Conservation (phyloP, 1,140 invertebrate genomes). For the Scaptodrosophila lebanonensis region DNA sequence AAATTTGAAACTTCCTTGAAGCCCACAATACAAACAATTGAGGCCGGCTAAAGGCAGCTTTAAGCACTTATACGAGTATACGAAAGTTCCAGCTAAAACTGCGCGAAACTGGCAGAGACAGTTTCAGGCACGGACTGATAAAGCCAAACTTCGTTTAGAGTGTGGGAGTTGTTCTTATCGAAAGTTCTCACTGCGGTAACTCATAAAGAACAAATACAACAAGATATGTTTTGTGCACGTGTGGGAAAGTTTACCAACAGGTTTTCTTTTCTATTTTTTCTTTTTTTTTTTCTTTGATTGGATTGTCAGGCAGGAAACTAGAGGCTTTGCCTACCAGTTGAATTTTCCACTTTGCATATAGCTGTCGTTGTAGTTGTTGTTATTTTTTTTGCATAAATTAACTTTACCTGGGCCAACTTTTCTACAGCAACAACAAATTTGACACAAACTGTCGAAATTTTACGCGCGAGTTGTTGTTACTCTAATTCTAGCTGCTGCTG, state of each 20-base stretch:
- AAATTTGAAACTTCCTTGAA: no score
- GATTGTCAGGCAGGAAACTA: no score
- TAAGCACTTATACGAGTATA: no score
- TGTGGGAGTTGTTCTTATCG: slow-evolving; percentile 47
- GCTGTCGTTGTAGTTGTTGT: slow-evolving; percentile 2
- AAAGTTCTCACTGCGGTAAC: slow-evolving; percentile 43
- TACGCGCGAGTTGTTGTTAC: slow-evolving; percentile 30
- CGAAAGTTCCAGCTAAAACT: no score
- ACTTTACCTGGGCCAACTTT: slow-evolving; percentile 32
- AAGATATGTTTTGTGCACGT: no score
- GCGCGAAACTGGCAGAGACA: no score
- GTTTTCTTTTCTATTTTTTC: slow-evolving; percentile 3
- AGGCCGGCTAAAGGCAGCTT: no score
- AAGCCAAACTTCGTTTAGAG: no score
- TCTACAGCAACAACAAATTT: slow-evolving; percentile 10
- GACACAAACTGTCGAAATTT: slow-evolving; percentile 21
- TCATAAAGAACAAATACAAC: slow-evolving; percentile 1
- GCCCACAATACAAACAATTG: no score
- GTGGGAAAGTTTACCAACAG: slow-evolving; percentile 21
- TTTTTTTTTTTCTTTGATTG: no score
- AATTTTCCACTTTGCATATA: slow-evolving; percentile 38
- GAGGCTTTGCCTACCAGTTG: slow-evolving; percentile 15
- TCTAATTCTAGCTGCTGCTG: slow-evolving; percentile 5
- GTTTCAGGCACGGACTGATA: no score
- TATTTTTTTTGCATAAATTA: slow-evolving; percentile 55